A percentile compares a stretch with the other conserved stretches of the same genome.
phyloP scores from a whole-genome alignment of 1,140 invertebrate species.

The Drosophila mojavensis region DNA sequence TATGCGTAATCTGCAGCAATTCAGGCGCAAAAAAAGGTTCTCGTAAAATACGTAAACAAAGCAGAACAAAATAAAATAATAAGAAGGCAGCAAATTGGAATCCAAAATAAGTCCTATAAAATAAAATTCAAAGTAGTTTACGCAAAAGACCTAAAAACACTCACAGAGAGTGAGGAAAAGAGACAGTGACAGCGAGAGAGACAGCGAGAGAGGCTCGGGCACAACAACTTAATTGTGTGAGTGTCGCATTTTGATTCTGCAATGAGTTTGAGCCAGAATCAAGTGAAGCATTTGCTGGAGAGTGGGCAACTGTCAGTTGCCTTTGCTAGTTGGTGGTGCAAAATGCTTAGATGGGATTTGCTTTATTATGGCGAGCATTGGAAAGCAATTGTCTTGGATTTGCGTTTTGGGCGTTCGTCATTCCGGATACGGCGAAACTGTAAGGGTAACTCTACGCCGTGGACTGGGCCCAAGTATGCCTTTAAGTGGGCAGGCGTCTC shows the following conservation, averaged over 20 bases:
- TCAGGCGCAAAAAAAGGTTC: slow-evolving; percentile 80
- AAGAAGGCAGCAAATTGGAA: slow-evolving; percentile 33
- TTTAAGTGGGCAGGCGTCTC: slow-evolving; percentile 50
- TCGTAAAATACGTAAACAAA: slow-evolving; percentile 64
- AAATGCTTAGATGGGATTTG: slow-evolving; percentile 58
- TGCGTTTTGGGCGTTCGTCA: slow-evolving; percentile 55
- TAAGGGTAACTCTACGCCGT: slow-evolving; percentile 24
- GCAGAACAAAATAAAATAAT: slow-evolving; percentile 33
- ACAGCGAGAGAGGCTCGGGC: slow-evolving; percentile 10
- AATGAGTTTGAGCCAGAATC: slow-evolving; percentile 32
- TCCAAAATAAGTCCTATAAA: slow-evolving; percentile 50
- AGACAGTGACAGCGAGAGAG: slow-evolving; percentile 1
- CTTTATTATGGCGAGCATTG: slow-evolving; percentile 59
- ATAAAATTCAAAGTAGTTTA: slow-evolving; percentile 76
- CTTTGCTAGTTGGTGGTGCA: slow-evolving; percentile 43
- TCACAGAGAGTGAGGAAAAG: slow-evolving; percentile 18
- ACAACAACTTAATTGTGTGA: slow-evolving; percentile 74
- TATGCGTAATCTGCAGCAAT: slow-evolving; percentile 82
- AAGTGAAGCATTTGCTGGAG: slow-evolving; percentile 21
- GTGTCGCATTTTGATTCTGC: slow-evolving; percentile 72
- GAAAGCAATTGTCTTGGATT: slow-evolving; percentile 83
- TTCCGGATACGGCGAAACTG: slow-evolving; percentile 10
- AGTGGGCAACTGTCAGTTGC: slow-evolving; percentile 31
- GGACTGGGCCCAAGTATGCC: slow-evolving; percentile 42
- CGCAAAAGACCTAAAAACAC: slow-evolving; percentile 33